Conservation (phyloP, 2,113 vertebrate genomes). For the Cricetomys ansorgei region DNA sequence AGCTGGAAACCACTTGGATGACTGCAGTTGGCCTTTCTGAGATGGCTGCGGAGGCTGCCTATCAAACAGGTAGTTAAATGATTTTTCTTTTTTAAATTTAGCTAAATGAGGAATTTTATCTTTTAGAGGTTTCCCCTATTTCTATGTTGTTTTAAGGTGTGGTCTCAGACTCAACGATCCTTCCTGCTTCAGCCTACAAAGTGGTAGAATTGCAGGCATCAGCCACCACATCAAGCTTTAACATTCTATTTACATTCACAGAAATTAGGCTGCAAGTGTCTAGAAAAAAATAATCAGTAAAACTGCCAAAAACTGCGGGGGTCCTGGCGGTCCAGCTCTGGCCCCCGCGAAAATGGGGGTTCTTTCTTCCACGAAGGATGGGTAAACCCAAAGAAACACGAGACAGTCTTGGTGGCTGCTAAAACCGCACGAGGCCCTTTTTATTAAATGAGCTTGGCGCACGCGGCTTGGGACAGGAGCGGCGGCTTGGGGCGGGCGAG, state of each 20-base stretch:
- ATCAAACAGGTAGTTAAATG: conserved; percentile 85
- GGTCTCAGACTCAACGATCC: not conserved
- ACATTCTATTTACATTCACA: not conserved
- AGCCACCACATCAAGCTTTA: not conserved
- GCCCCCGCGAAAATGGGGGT: too few relatives aligned
- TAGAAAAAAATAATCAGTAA: not conserved
- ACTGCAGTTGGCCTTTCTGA: conserved; percentile 87
- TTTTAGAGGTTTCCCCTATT: not conserved
- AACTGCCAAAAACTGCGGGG: too few relatives aligned
- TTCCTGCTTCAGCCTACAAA: not conserved
- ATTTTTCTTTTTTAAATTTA: not conserved
- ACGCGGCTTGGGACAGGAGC: too few relatives aligned
- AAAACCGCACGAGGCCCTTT: too few relatives aligned
- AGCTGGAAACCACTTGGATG: conserved; percentile 88
- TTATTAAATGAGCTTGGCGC: too few relatives aligned
- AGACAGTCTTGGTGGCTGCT: too few relatives aligned
- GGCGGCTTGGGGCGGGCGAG: too few relatives aligned
- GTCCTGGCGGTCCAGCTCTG: too few relatives aligned
- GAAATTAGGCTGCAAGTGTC: not conserved
- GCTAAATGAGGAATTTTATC: not conserved
- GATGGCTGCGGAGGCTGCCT: conserved; percentile 90
- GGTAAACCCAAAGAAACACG: too few relatives aligned
- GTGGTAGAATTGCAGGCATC: not conserved
- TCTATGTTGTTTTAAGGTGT: not conserved
- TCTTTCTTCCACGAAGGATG: too few relatives aligned